Base-by-base conservation (phyloP, 30 jellyfish, hydroid and myxozoan genomes). In the Mastigias papua region DNA sequence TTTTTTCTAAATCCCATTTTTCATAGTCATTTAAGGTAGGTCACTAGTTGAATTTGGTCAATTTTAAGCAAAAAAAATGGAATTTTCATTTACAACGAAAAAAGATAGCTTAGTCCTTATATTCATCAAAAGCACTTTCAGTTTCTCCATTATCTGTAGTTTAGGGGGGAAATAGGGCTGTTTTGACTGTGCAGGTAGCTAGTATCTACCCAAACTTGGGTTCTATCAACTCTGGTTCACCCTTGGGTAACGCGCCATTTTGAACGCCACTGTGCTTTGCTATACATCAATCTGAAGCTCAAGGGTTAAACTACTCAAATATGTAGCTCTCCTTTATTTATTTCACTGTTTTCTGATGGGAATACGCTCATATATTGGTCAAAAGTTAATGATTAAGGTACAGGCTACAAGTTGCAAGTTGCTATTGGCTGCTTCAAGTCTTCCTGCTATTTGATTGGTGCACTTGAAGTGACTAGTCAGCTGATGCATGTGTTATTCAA, bases 381-480 rank as follows among this genome's bases (percentile, higher is more conserved):
- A 42, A 42, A 42, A 42, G 54, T 42, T 42, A 42, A 42, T 42
- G 13, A 42, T 42, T 42, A 42, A 42, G 54, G 54, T 42, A 42
- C 54, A 42, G 54, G 54, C 13, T 42, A 42, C 54, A 42, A 42
- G 54, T 42, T 15, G 54, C 54, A 42, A 42, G 54, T 42, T 4
- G 54, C 54, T 42, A 42, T 42, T 42, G 54, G 54, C 54, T 42
- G 54, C 54, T 42, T 42, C 79, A 19, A 23, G 49, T 23, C 33
- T 19, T 67, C 37, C 79, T 67, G 48, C 37, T 23, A 67, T 67
- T 67, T 67, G 79, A 67, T 67, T 67, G 79, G 79, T 67, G 79
- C 23, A 21, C 27, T 42, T 23, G 37, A n/a, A 23, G 49, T 67
- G 27, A 6, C 37, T 17, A 67, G 37, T 67, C 79, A 67, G 79